Base-by-base conservation (phyloP, 2,797 vertebrate genomes). In the Enteromius viviparus region DNA sequence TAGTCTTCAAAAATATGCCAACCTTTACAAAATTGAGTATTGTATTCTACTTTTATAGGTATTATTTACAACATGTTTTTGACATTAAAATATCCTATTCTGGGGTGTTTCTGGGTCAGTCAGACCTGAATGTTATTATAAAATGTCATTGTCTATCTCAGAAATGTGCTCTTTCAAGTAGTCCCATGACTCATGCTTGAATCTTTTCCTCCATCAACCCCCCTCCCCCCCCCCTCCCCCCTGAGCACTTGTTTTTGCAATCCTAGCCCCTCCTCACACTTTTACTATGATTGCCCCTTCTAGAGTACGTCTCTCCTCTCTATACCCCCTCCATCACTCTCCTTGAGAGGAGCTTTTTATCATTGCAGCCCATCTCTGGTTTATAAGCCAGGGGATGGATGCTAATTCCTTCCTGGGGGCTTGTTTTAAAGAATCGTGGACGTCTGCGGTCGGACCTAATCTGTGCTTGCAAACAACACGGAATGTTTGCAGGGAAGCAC, bases 331-430 rank as follows among this genome's bases (percentile, higher is more conserved):
- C 34, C 53, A 60, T 94, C 92, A 92, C 90, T 95, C 92, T 92
- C 88, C 87, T 89, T 94, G 94, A 94, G 94, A 90, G 93, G 90
- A 92, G 92, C 88, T 90, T 91, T 93, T 95, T 96, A 95, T 94
- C 93, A 91, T 88, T 91, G 92, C 89, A 89, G 92, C 91, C 92
- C 88, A 93, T 94, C 93, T 93, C 90, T 88, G 89, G 91, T 91
- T 93, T 93, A 93, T 94, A 94, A 95, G 92, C 91, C 91, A 85
- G 85, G 37, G 94, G 94, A 94, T 94, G 94, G 93, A 95, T 95
- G 92, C 91, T 94, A 93, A 95, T 95, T 91, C 93, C 90, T 91
- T 93, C 92, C 90, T 0, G 81, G 91, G 92, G 94, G 93, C 89
- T 90, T 91, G 86, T 77, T 94, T 95, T 94, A 92, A 90, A 90